Base-by-base conservation (phyloP, 2,888 invertebrate species). In the Brachynemurus nebulosus region DNA sequence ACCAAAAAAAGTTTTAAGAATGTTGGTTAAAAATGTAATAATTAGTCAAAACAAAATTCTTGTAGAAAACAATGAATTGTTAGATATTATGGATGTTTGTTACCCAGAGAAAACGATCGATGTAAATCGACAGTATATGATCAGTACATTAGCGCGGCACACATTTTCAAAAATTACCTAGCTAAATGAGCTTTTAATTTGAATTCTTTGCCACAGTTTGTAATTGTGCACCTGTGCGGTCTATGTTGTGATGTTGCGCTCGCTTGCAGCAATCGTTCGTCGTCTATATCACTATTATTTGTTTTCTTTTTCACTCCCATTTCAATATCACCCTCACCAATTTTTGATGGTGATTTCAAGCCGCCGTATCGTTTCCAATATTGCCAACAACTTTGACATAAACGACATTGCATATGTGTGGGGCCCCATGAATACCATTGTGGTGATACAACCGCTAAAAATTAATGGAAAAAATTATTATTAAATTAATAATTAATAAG, bases 321-420 rank as follows among this genome's bases (percentile, higher is more conserved):
- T 19, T 38, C 55, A 50, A 63, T 65, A 41, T 65, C 66, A 27
- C 65, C 66, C 37, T 66, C 67, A 49, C 68, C 66, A 51, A 68
- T 65, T 52, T 71, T 68, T 30, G 72, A 74, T n/a, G 74, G 69
- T 53, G 80, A 80, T 70, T 92, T 93, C 42, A 98, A 77, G 48
- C 96, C 97, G 46, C 96, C 97, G 66, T 92, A 95, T 65, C 93
- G 93, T 67, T 96, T 97, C 96, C 97, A 98, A 64, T 95, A 95
- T 50, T 78, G 78, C 95, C 95, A 98, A 66, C 98, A 99, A 12
- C 74, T 69, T 56, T 86, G 84, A 66, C 98, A 98, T 48, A 98
- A 72, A 55, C 95, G 81, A 67, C 89, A 86, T 62, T 90, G 86
- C 75, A 89, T 78, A 63, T 92, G 88, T 50, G 88, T 77, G 42